A percentile compares a stretch with the other conserved stretches of the same genome.
These are phyloP conservation scores for Ormyrus rosae DNA, from an alignment of 2,888 invertebrate genomes.

Conservation along the genomic window DNA sequence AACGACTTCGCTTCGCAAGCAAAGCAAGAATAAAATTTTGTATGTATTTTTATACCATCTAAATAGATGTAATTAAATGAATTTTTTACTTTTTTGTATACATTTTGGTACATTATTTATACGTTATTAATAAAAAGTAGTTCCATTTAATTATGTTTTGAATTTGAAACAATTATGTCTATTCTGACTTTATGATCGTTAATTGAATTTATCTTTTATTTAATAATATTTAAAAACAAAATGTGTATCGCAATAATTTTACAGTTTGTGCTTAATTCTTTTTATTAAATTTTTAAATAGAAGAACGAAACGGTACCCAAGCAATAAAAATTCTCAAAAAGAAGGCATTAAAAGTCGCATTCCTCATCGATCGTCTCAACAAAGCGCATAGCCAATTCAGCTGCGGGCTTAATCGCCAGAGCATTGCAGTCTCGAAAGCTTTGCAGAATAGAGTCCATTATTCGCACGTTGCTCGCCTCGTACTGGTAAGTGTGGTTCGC, in stretches of 20 bases:
- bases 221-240: no score
- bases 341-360: no score
- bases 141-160: no score
- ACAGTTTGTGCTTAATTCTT: no score
- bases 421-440: slow-evolving; percentile 4
- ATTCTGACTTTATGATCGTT: no score
- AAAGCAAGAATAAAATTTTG: slow-evolving; percentile 2
- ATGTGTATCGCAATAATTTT: no score
- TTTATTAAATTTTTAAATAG: no score
- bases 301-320: no score
- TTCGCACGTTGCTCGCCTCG: neutral
- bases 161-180: no score
- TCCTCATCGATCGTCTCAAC: neutral
- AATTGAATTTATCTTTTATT: no score
- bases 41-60: neutral
- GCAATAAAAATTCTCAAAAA: no score
- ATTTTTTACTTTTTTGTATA: neutral
- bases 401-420: neutral
- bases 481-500: slow-evolving; percentile 20
- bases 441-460: neutral
- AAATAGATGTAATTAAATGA: neutral
- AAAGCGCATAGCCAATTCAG: slow-evolving; percentile 4
- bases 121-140: no score
- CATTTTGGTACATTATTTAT: neutral
- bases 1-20: neutral